Base-by-base conservation (phyloP, 35 echinoderm and acorn worm species). In the Apostichopus californicus region DNA sequence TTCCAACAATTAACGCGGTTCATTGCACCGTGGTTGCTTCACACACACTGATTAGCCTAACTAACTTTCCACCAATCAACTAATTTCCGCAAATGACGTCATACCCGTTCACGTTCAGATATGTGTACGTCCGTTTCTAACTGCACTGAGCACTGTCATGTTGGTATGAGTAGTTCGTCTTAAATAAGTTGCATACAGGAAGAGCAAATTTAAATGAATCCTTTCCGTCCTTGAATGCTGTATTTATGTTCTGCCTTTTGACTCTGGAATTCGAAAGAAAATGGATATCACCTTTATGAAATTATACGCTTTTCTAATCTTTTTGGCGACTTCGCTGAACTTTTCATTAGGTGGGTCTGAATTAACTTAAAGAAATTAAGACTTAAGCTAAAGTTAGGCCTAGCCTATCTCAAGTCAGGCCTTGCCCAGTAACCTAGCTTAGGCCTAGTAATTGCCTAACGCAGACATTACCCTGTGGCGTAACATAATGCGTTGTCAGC, bases 51-150 rank as follows among this genome's bases (percentile, higher is more conserved):
- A 46, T 46, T 46, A 46, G 34, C 34, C 34, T 46, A 46, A 79
- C 10, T 25, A 80, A 80, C 78, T 80, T 80, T 80, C 22, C 24
- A 80, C 78, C 78, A 80, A 80, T 80, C 78, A 80, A 24, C 26
- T 54, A 21, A 80, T 80, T 80, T 80, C 78, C 78, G 24, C 24
- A 25, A 5, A 80, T 80, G 78, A 80, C 78, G 78, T 80, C 17
- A 80, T 46, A 5, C 6, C 34, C 20, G 12, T 25, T 52, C 78
- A 52, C 78, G 5, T 46, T 3, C 34, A 46, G 34, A 46, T 46
- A 46, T 4, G 34, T 46, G 34, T 46, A 46, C 34, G 34, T 46
- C 34, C 34, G 34, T 46, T 46, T 46, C 34, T 46, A 46, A 80
- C 25, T 54, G 22, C 2, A 34, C 34, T 46, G 78, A 14, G 10